Conservation (phyloP, 2,797 vertebrate genomes). For the Sciurus carolinensis region DNA sequence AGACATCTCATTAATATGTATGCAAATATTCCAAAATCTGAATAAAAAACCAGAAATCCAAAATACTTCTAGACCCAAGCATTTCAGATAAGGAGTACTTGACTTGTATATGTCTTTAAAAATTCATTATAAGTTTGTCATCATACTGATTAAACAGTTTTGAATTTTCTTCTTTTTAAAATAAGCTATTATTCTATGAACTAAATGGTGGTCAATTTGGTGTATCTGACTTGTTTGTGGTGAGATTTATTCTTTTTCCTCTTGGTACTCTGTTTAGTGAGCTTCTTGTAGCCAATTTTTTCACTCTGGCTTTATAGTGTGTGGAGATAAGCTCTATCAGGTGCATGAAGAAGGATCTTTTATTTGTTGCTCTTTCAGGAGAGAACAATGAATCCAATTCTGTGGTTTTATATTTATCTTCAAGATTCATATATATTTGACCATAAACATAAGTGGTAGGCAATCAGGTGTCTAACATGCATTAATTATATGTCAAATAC, state of each 20-base stretch:
- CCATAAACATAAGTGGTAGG: conserved; percentile 21
- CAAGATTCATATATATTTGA: conserved; percentile 28
- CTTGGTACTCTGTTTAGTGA: conserved; percentile 31
- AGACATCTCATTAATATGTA: conserved; percentile 6
- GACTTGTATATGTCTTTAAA: not conserved
- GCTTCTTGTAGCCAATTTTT: not conserved
- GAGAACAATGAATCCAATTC: conserved; percentile 4
- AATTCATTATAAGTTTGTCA: conserved; percentile 36
- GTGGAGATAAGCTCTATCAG: not conserved
- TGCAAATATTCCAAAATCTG: not conserved
- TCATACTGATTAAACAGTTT: conserved; percentile 30
- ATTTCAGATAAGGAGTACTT: not conserved
- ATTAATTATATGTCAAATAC: not conserved
- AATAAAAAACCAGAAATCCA: not conserved
- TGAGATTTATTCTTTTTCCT: conserved; percentile 62
- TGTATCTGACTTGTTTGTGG: not conserved
- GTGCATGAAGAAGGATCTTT: not conserved
- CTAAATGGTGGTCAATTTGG: conserved; percentile 1
- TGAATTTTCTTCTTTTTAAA: conserved; percentile 7
- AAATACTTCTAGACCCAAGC: not conserved
- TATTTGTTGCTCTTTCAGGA: conserved; percentile 47
- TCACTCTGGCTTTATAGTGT: conserved; percentile 15
- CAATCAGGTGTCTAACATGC: conserved; percentile 29
- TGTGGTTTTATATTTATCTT: conserved; percentile 58
- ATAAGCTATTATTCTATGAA: not conserved